Conservation (phyloP, 2,888 invertebrate genomes). For the Eurois occulta region DNA sequence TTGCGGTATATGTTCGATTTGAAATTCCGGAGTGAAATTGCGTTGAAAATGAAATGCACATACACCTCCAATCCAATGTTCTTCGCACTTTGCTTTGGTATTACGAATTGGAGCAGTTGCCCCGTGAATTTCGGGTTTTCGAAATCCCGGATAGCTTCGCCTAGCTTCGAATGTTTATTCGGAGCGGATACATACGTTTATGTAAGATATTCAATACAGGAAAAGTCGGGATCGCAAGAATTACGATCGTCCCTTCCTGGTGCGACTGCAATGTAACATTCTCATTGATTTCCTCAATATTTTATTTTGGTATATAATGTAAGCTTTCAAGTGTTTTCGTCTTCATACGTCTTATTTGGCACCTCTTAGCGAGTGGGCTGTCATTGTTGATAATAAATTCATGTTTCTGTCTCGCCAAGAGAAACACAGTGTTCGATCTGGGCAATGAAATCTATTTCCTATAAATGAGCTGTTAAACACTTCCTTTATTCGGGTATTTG, state of each 20-base stretch:
- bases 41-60: conserved; percentile 47
- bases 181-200: conserved; percentile 58
- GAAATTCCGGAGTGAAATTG: conserved; percentile 30
- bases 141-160: conserved; percentile 47
- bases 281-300: conserved; percentile 46
- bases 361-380: neutral
- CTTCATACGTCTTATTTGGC: conserved; percentile 10
- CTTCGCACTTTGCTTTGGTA: conserved; percentile 46
- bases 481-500: neutral
- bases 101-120: conserved; percentile 31
- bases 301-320: conserved; percentile 27
- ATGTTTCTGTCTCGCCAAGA: conserved; percentile 10
- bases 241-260: conserved; percentile 64
- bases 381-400: conserved; percentile 39
- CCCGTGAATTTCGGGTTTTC: conserved; percentile 42
- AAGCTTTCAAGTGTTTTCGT: conserved; percentile 18
- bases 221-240: conserved; percentile 69
- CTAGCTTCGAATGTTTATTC: conserved; percentile 59
- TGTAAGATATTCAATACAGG: conserved; percentile 72
- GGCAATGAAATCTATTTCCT: conserved; percentile 14
- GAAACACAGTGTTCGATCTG: conserved; percentile 15
- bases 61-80: conserved; percentile 44
- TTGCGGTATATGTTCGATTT: conserved; percentile 13
- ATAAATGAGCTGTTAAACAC: conserved; percentile 20
- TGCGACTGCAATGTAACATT: conserved; percentile 56